These are phyloP conservation scores for Oscheius sp. DNA, from an alignment of 2,888 invertebrate species.

Conservation along the genomic window DNA sequence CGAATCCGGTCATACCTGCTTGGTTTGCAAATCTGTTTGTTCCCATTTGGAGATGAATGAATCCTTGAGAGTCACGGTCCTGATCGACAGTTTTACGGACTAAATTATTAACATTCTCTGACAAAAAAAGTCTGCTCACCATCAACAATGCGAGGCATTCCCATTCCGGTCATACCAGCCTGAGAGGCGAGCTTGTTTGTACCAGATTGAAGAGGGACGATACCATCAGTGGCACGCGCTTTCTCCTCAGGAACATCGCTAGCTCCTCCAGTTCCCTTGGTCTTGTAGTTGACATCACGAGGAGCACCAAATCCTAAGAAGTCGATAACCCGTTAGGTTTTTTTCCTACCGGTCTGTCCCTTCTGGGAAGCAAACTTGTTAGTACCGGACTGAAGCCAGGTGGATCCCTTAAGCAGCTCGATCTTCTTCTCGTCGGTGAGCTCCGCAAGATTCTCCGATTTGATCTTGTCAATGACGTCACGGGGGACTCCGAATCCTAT, in stretches of 20 bases:
- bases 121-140: conserved; percentile 38
- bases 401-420: conserved; percentile 64
- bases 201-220: conserved; percentile 75
- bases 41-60: conserved; percentile 70
- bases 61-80: conserved; percentile 69
- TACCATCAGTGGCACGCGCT: conserved; percentile 70
- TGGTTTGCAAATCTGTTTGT: conserved; percentile 70
- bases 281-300: conserved; percentile 70
- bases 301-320: conserved; percentile 61
- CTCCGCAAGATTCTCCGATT: conserved; percentile 67
- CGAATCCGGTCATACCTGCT: conserved; percentile 70
- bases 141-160: conserved; percentile 74
- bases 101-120: conserved; percentile 34
- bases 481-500: conserved; percentile 69
- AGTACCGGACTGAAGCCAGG: conserved; percentile 70
- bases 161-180: conserved; percentile 75
- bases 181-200: conserved; percentile 75
- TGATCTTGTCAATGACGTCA: conserved; percentile 70
- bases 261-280: conserved; percentile 69
- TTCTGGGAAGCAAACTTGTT: conserved; percentile 71
- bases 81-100: conserved; percentile 68
- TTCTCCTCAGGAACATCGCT: conserved; percentile 70
- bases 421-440: conserved; percentile 69
- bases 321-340: background rate
- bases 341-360: conserved; percentile 68